Evolutionary conservation across 2,113 vertebrate species (phyloP).

Genomic region (Budorcas taxicolor): DNA sequence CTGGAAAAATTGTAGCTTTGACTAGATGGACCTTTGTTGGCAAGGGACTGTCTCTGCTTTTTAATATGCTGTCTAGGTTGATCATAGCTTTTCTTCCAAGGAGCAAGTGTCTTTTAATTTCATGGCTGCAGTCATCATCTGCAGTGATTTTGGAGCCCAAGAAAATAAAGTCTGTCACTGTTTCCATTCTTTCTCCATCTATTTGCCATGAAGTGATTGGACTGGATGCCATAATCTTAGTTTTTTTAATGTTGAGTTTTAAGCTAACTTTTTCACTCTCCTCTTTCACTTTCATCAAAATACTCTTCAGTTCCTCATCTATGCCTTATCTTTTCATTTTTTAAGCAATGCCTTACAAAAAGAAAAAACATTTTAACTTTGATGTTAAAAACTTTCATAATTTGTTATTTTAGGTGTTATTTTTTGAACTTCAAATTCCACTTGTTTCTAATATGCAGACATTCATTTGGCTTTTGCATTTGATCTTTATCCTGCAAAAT

Average conservation of each 20-base stretch:
- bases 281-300: neutral
- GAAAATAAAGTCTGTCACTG: neutral
- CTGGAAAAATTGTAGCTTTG: neutral
- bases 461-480: neutral
- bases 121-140: neutral
- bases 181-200: neutral
- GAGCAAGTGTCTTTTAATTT: neutral
- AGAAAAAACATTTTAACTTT: neutral
- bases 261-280: neutral
- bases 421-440: neutral
- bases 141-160: neutral
- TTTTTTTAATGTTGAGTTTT: neutral
- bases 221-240: fast-evolving
- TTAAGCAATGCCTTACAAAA: neutral
- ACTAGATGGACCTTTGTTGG: neutral
- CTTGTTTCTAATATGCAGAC: neutral
- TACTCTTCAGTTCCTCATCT: neutral
- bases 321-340: neutral
- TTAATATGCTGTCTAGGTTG: neutral
- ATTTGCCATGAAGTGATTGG: neutral
- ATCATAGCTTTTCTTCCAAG: neutral
- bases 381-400: neutral
- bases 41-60: neutral
- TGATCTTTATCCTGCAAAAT: neutral
- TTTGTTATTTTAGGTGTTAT: neutral